phyloP scores from a whole-genome alignment of 1,140 invertebrate species.

The Rhizoglyphus robini region DNA sequence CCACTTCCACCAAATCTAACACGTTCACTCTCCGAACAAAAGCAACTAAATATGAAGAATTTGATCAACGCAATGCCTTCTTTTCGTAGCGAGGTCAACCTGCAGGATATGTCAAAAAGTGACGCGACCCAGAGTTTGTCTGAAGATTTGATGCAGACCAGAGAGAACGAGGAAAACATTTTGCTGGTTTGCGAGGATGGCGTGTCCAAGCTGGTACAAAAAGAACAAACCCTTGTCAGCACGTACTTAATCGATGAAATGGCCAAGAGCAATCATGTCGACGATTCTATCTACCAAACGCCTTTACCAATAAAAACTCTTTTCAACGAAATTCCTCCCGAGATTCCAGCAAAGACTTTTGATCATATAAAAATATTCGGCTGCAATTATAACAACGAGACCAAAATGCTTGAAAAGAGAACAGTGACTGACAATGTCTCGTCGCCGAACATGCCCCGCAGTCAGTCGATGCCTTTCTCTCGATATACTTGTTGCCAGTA shows the following conservation, averaged over 20 bases:
- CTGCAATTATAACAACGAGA: not conserved
- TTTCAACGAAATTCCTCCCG: not conserved
- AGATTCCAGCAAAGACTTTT: slow-evolving; percentile 17
- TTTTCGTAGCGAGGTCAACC: slow-evolving; percentile 17
- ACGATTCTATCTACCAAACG: slow-evolving; percentile 1
- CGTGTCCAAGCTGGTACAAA: not conserved
- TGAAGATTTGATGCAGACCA: not conserved
- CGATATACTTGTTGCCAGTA: not conserved
- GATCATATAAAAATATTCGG: slow-evolving; percentile 14
- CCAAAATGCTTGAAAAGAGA: not conserved
- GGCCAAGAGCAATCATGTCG: not conserved
- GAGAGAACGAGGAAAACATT: not conserved
- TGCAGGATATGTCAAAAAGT: not conserved
- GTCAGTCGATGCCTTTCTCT: slow-evolving; percentile 17
- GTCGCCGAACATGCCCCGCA: not conserved
- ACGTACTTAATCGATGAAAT: not conserved
- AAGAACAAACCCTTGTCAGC: not conserved
- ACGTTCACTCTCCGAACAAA: slow-evolving; percentile 22
- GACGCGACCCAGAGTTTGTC: too few relatives aligned
- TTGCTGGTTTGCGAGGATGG: not conserved
- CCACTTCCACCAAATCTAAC: slow-evolving; percentile 11
- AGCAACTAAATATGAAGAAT: slow-evolving; percentile 23
- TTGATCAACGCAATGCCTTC: slow-evolving; percentile 16
- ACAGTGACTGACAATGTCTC: not conserved
- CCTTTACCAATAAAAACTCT: slow-evolving; percentile 5